Evolutionary conservation across 2,113 vertebrate species (phyloP), one percentile per base, ranked within the genome.

Genomic region (Isurus oxyrinchus): DNA sequence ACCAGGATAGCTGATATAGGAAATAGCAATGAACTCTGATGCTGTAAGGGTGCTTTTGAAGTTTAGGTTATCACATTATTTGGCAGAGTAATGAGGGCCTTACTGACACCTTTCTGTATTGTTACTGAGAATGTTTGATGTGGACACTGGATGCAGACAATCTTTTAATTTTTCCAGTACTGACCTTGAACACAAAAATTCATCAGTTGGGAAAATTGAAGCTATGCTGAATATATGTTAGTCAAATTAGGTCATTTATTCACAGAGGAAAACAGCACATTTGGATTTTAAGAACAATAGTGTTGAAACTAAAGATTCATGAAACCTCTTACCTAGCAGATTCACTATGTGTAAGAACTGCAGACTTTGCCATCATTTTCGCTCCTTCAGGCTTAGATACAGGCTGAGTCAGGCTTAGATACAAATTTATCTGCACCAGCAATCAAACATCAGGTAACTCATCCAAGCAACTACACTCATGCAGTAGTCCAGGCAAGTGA

Each of bases 261-360:
- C 90, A 63, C 90, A 94, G n/a, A 94, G 90, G 90, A 94, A 21
- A 40, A 40, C 53, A n/a, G 90, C n/a, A 2, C 59, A 63, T 40
- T 94, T 94, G 90, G 35, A 94, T 94, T 8, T 40, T 40, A 94
- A 94, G 90, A 94, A 94, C 59, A 94, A 40, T 93, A n/a, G 59
- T 16, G 31, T 94, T 66, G n/a, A 94, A 94, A 63, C 61, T 93
- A 61, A 91, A 91, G 57, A 27, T n/a, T 94, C 59, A 40, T 23
- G 59, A 94, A 94, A 94, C 35, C 35, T 93, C 35, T 63, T 25
- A 40, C n/a, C 16, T 35, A 10, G 90, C 19, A 21, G 59, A 57
- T 84, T 84, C 40, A 84, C 16, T 84, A 44, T n/a, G 35, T 59
- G 31, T 7, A 63, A 63, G 59, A 8, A 44, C 81, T 84, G 40